Evolutionary conservation across 2,113 vertebrate species (phyloP).

Genomic region (Ptilorrhoa leucosticta): DNA sequence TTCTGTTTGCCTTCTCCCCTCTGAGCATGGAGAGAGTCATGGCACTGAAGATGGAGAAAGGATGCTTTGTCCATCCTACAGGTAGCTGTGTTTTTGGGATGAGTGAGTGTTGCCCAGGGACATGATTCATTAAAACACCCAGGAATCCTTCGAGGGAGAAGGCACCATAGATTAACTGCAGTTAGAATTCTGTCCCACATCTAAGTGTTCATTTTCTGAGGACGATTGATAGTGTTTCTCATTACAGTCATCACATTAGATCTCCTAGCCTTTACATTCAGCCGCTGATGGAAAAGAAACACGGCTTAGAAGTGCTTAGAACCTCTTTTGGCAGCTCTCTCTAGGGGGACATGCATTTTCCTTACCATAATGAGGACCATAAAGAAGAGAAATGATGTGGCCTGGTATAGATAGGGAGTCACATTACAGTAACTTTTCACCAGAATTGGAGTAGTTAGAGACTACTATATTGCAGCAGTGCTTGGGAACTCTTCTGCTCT

Average conservation of each 20-base stretch:
- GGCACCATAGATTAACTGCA: neutral
- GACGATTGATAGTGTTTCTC: slow-evolving; percentile 6
- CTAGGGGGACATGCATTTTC: slow-evolving; percentile 16
- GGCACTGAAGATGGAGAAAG: neutral
- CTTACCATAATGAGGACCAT: slow-evolving; percentile 35
- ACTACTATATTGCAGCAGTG: neutral
- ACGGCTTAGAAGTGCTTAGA: neutral
- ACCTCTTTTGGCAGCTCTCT: neutral
- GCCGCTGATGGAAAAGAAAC: neutral
- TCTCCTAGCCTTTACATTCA: neutral
- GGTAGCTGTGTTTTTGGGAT: neutral
- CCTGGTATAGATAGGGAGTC: slow-evolving; percentile 16
- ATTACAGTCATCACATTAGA: neutral
- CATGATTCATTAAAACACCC: neutral
- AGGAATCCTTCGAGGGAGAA: neutral
- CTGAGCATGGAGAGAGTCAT: neutral
- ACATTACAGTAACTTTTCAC: slow-evolving; percentile 52
- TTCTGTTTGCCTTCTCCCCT: neutral
- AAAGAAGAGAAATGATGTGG: slow-evolving; percentile 34
- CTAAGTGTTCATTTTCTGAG: neutral
- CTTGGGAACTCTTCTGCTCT: neutral
- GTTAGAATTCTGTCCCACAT: neutral
- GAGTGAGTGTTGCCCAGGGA: neutral
- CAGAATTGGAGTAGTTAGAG: slow-evolving; percentile 46
- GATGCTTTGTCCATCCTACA: neutral